phyloP scores from a whole-genome alignment of 1,140 invertebrate genomes.

The Philotrypesis tridentata region DNA sequence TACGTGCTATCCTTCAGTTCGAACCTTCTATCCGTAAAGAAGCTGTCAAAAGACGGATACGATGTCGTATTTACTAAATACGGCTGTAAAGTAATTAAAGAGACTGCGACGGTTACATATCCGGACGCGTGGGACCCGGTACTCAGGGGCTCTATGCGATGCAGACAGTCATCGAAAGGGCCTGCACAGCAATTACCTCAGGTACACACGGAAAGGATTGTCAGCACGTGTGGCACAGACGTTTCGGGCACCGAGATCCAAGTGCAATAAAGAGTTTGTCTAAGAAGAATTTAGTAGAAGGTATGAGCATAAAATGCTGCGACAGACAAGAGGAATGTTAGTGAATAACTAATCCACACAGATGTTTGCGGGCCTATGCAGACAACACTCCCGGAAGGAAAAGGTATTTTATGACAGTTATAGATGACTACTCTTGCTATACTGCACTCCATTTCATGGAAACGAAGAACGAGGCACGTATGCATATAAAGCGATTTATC shows the following conservation, averaged over 20 bases:
- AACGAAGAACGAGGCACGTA: slow-evolving; percentile 47
- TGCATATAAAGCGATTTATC: slow-evolving; percentile 49
- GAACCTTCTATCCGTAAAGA: slow-evolving; percentile 60
- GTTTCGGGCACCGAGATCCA: slow-evolving; percentile 33
- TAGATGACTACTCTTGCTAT: slow-evolving; percentile 63
- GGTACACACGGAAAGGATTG: slow-evolving; percentile 14
- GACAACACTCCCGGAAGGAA: slow-evolving; percentile 56
- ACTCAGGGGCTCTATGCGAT: slow-evolving; percentile 15
- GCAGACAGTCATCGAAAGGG: background rate
- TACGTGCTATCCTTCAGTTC: slow-evolving; percentile 56
- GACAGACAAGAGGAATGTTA: background rate
- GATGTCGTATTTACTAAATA: slow-evolving; percentile 47
- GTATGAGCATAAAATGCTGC: background rate
- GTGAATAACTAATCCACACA: slow-evolving; percentile 10
- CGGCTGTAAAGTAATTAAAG: slow-evolving; percentile 4
- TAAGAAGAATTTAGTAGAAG: background rate
- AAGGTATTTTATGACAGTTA: slow-evolving; percentile 68
- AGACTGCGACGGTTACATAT: background rate
- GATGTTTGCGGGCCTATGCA: slow-evolving; percentile 67
- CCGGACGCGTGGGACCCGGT: background rate
- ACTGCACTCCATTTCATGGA: slow-evolving; percentile 48
- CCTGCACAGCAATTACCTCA: background rate
- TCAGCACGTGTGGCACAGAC: slow-evolving; percentile 41
- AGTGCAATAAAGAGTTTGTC: slow-evolving; percentile 31
- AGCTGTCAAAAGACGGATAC: slow-evolving; percentile 60